phyloP scores from a whole-genome alignment of 2,113 vertebrate genomes.

The Tauraco erythrolophus region DNA sequence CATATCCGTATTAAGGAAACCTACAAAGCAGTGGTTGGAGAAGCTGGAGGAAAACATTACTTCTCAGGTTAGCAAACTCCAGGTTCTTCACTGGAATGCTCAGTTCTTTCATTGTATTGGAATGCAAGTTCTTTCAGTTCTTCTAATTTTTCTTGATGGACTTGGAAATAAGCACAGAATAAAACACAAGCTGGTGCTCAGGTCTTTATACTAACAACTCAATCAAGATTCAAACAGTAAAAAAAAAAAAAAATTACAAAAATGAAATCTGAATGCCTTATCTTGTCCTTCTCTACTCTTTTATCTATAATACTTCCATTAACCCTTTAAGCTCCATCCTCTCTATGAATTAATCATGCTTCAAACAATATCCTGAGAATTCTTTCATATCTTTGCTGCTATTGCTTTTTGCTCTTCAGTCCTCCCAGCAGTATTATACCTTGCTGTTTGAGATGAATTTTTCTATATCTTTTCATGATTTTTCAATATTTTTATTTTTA shows the following conservation, averaged over 20 bases:
- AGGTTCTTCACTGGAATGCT: not conserved
- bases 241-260: not conserved
- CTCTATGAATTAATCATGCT: not conserved
- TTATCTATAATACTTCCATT: constrained; percentile 61
- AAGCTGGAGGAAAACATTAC: not conserved
- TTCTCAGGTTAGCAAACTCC: not conserved
- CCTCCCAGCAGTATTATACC: not conserved
- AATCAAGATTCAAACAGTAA: constrained; percentile 7
- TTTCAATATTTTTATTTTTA: not conserved
- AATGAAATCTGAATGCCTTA: not conserved
- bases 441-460: not conserved
- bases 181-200: constrained; percentile 19
- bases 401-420: not conserved
- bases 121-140: not conserved
- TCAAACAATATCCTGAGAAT: not conserved
- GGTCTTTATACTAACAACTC: constrained; percentile 62
- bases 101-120: not conserved
- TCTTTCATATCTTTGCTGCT: not conserved
- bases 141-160: not conserved
- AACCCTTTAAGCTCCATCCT: constrained; percentile 47
- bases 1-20: not conserved
- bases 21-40: not conserved
- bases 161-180: constrained; percentile 54
- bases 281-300: constrained; percentile 40
- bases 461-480: not conserved